Conservation (phyloP, 1,140 invertebrate species). For the Pissodes strobi region DNA sequence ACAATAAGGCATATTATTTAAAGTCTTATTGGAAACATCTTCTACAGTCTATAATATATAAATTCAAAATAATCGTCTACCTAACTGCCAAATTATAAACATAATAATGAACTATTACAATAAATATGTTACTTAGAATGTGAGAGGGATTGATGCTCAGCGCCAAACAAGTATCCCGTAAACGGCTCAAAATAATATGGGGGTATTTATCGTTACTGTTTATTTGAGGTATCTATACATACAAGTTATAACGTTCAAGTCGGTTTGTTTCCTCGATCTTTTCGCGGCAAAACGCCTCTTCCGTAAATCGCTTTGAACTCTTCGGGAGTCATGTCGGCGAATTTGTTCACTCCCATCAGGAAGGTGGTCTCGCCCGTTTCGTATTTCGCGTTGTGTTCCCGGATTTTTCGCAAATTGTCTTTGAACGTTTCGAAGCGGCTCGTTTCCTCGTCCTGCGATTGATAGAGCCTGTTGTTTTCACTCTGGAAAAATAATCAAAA, state of each 20-base stretch:
- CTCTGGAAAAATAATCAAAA: constrained; percentile 18
- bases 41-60: no score
- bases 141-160: no score
- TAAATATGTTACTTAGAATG: no score
- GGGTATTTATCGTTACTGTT: no score
- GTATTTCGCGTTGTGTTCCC: constrained; percentile 77
- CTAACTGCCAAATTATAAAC: no score
- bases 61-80: no score
- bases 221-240: no score
- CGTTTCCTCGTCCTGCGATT: constrained; percentile 65
- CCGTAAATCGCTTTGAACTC: constrained; percentile 64
- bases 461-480: constrained; percentile 7
- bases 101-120: no score
- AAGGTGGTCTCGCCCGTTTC: constrained; percentile 67
- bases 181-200: no score
- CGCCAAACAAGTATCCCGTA: neutral
- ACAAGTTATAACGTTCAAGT: neutral
- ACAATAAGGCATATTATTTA: no score
- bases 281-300: no score
- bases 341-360: constrained; percentile 76
- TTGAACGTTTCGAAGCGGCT: constrained; percentile 83
- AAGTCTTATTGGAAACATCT: no score
- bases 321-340: constrained; percentile 80
- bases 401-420: constrained; percentile 82
- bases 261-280: neutral